These are phyloP conservation scores for Arbacia lixula DNA, from an alignment of 53 echinoderm and acorn worm species.

Conservation along the genomic window DNA sequence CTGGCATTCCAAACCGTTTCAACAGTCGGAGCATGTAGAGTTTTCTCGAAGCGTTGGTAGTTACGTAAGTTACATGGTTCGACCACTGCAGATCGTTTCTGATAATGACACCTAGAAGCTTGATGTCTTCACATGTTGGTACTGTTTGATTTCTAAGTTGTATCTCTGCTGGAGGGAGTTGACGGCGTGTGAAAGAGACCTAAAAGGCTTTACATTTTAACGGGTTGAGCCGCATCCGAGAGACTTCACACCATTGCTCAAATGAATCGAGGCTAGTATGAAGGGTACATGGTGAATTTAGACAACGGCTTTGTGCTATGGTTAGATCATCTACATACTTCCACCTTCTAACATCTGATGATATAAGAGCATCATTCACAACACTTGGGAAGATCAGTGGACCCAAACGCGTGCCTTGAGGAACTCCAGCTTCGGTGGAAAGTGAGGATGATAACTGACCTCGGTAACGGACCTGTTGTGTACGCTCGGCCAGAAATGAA, in stretches of 20 bases:
- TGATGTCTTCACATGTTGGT: not conserved
- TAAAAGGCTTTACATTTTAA: not conserved
- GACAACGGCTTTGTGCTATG: not conserved
- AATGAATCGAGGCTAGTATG: not conserved
- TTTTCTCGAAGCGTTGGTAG: slow-evolving; percentile 1
- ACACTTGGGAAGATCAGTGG: not conserved
- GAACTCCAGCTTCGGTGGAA: slow-evolving; percentile 12
- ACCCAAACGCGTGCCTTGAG: slow-evolving; percentile 13
- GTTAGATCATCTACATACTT: slow-evolving; percentile 18
- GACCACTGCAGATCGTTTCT: slow-evolving; percentile 3
- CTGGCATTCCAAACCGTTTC: not conserved
- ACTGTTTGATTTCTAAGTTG: not conserved
- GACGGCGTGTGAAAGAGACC: slow-evolving; percentile 3
- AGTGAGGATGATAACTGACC: not conserved
- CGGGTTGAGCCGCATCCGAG: not conserved
- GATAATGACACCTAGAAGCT: slow-evolving; percentile 22
- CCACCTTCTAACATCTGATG: not conserved
- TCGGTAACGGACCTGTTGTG: slow-evolving; percentile 8
- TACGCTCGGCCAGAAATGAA: not conserved
- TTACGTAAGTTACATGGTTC: not conserved
- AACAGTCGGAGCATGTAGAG: not conserved
- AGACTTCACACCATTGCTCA: slow-evolving; percentile 11
- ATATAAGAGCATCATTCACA: slow-evolving; percentile 28
- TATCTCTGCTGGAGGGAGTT: not conserved
- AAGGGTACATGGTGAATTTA: not conserved